phyloP scores from a whole-genome alignment of 1,140 invertebrate genomes.

The Triops longicaudatus region DNA sequence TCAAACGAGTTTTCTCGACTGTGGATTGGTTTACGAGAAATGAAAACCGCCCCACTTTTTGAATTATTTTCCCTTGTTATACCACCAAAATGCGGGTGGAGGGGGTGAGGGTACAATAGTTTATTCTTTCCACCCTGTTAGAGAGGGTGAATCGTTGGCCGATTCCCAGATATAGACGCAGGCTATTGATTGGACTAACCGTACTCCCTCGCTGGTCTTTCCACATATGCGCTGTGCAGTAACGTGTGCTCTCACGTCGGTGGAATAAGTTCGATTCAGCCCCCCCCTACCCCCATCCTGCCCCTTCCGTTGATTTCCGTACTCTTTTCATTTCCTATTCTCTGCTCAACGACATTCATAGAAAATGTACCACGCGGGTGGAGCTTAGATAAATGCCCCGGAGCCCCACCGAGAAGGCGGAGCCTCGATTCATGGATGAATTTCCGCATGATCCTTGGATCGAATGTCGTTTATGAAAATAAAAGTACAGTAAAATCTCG shows the following conservation, averaged over 20 bases:
- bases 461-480: not conserved
- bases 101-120: not conserved
- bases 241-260: not conserved
- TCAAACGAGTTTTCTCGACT: no score
- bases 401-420: not conserved
- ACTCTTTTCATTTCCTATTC: no score
- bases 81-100: not conserved
- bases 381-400: not conserved
- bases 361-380: not conserved
- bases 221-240: conserved; percentile 5
- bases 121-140: not conserved
- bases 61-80: not conserved
- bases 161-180: not conserved
- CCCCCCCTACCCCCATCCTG: not conserved
- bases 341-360: no score
- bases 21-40: no score
- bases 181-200: conserved; percentile 4
- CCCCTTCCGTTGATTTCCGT: no score
- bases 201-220: not conserved
- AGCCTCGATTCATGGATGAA: not conserved
- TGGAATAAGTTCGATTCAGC: not conserved
- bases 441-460: not conserved
- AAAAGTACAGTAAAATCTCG: not conserved
- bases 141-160: not conserved
- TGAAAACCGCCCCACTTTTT: not conserved